Evolutionary conservation across 1,140 invertebrate genomes (phyloP).

Genomic region (Lepidurus arcticus): DNA sequence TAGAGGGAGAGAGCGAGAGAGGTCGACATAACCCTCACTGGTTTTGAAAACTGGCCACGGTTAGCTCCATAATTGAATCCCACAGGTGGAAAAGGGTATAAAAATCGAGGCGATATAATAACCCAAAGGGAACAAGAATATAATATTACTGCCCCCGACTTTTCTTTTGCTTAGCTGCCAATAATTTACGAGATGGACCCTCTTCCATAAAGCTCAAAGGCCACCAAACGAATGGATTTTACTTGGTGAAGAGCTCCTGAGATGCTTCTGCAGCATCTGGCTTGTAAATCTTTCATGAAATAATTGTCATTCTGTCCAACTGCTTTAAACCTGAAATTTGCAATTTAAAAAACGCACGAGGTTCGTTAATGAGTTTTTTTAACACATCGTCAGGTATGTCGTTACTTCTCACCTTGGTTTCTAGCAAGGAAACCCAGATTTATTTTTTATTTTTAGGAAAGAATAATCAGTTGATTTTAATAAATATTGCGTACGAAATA

Average conservation of each 20-base stretch:
- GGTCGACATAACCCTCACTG: too few relatives aligned
- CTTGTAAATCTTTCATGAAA: not conserved
- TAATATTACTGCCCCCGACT: not conserved
- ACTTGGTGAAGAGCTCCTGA: not conserved
- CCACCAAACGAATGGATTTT: not conserved
- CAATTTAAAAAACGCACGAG: not conserved
- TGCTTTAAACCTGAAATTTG: not conserved
- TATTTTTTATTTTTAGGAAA: too few relatives aligned
- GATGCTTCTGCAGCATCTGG: not conserved
- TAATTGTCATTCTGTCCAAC: not conserved
- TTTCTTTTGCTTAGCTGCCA: not conserved
- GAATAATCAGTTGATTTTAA: too few relatives aligned
- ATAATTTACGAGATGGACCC: not conserved
- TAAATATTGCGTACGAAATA: too few relatives aligned
- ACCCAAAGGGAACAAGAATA: not conserved
- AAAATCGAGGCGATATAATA: not conserved
- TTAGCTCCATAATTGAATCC: constrained; percentile 15
- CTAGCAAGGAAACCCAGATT: too few relatives aligned
- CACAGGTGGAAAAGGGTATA: not conserved
- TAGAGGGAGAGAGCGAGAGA: too few relatives aligned
- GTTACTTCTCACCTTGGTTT: too few relatives aligned
- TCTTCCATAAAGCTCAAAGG: not conserved
- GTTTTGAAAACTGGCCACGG: not conserved
- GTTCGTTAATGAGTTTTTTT: too few relatives aligned
- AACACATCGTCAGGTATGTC: too few relatives aligned